Evolutionary conservation across 92 coral and sea anemone genomes (phyloP).

Genomic region (Isaurus tuberculatus): DNA sequence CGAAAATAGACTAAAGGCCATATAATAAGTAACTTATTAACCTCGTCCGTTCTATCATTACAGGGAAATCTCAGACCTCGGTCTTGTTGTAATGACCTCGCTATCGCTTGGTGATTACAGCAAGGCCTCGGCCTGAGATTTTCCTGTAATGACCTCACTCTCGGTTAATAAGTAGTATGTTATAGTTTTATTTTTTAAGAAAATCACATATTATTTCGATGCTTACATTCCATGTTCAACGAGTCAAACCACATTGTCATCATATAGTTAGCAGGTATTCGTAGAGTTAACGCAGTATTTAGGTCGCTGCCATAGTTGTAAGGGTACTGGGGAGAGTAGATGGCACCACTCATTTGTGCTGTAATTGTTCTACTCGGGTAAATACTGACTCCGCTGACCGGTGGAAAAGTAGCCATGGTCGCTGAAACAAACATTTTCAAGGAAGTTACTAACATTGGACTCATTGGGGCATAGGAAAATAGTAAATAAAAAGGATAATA

Average conservation of each 20-base stretch:
- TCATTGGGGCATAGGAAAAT: no score
- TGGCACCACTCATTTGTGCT: conserved; percentile 3
- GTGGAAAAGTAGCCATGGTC: background rate
- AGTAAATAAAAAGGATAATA: no score
- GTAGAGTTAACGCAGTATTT: background rate
- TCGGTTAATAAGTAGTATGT: no score
- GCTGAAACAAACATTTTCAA: background rate
- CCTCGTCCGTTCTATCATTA: no score
- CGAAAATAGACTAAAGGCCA: no score
- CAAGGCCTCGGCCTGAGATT: no score
- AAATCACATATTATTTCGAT: background rate
- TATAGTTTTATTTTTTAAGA: no score
- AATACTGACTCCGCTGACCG: conserved; percentile 1
- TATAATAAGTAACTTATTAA: no score
- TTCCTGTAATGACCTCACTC: no score
- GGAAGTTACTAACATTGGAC: background rate
- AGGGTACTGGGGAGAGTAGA: conserved; percentile 31
- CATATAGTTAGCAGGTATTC: conserved; percentile 4
- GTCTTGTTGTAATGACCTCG: no score
- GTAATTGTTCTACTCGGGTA: conserved; percentile 26
- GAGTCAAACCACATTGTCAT: conserved; percentile 17
- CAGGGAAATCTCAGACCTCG: no score
- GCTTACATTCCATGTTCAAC: background rate
- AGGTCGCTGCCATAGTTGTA: background rate
- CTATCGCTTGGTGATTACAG: no score